Conservation (phyloP, 1,140 invertebrate species). For the Drosophila azteca region DNA sequence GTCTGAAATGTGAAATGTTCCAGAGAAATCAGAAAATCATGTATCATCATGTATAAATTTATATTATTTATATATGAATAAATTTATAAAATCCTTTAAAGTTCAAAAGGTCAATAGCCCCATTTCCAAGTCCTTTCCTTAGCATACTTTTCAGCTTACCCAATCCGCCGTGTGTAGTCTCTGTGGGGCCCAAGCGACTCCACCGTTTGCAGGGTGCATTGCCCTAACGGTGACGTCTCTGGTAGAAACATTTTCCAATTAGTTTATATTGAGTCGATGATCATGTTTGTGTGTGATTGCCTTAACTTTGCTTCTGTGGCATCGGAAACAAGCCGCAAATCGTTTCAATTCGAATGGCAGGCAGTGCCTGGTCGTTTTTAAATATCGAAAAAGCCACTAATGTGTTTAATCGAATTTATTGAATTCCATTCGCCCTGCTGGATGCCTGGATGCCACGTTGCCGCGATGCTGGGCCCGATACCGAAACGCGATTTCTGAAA, state of each 20-base stretch:
- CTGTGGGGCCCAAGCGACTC: no score
- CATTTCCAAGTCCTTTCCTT: no score
- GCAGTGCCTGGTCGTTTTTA: conserved; percentile 38
- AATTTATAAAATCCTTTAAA: no score
- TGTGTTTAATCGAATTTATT: conserved; percentile 27
- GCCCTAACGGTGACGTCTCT: conserved; percentile 29
- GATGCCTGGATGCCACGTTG: no score
- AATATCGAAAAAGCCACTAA: conserved; percentile 19
- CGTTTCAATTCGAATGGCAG: conserved; percentile 19
- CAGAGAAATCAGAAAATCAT: no score
- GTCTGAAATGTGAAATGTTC: no score
- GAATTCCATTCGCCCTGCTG: background rate
- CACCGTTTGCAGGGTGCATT: conserved; percentile 5
- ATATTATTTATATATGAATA: no score
- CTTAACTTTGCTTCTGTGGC: conserved; percentile 35
- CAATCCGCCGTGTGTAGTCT: background rate
- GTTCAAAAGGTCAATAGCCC: no score
- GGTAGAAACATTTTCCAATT: conserved; percentile 52
- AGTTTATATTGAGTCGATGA: conserved; percentile 48
- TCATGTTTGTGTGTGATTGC: conserved; percentile 30
- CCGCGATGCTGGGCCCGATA: no score
- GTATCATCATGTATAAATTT: no score
- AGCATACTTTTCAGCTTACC: background rate
- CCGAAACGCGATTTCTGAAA: background rate
- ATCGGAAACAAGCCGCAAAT: conserved; percentile 41